Percentiles rank a stretch among this genome's conserved stretches.
These are phyloP conservation scores for Meganola albula DNA, from an alignment of 2,888 invertebrate genomes.

Conservation along the genomic window DNA sequence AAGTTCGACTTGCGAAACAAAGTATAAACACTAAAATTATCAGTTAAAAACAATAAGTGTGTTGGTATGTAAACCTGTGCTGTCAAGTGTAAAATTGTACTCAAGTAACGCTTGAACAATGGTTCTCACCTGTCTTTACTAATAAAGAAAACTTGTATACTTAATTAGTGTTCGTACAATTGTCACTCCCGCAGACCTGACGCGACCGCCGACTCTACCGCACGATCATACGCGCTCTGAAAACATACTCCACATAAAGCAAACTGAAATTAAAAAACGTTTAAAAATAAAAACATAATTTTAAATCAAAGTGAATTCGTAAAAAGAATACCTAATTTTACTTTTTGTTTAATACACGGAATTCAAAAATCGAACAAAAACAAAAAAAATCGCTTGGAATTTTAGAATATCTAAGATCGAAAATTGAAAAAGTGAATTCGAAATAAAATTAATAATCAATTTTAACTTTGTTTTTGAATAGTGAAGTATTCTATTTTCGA, in stretches of 20 bases:
- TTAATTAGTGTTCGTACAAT: constrained; percentile 63
- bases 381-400: constrained; percentile 11
- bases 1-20: no score
- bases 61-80: no score
- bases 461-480: neutral
- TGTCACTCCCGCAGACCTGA: constrained; percentile 60
- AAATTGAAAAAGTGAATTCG: constrained; percentile 4
- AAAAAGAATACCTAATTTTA: no score
- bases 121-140: constrained; percentile 59
- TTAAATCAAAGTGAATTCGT: neutral
- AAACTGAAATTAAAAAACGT: constrained; percentile 15
- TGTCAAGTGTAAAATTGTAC: no score
- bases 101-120: constrained; percentile 20
- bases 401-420: constrained; percentile 11
- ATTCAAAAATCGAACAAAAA: constrained; percentile 1
- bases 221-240: constrained; percentile 49
- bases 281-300: neutral
- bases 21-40: no score
- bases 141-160: constrained; percentile 52
- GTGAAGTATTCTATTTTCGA: neutral
- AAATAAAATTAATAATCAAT: constrained; percentile 1
- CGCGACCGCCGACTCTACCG: constrained; percentile 52
- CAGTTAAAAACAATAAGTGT: no score
- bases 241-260: constrained; percentile 28
- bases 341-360: no score